Conservation (phyloP, 30 jellyfish, hydroid and myxozoan species). For the Mastigias papua region DNA sequence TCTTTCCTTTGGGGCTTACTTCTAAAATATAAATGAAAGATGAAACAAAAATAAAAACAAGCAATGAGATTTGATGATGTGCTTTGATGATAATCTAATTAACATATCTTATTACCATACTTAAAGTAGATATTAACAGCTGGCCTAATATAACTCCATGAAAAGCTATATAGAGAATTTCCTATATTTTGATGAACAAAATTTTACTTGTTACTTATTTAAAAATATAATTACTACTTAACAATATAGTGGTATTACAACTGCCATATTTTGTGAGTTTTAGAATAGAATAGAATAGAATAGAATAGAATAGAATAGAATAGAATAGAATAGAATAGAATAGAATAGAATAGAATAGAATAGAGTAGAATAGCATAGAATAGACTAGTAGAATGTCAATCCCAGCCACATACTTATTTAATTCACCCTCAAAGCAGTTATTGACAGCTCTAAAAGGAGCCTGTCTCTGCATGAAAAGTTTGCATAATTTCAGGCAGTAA, state of each 20-base stretch:
- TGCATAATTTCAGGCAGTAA: too few species aligned
- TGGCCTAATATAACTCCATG: too few species aligned
- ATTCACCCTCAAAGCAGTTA: not conserved
- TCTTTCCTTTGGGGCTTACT: conserved; percentile 62
- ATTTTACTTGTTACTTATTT: too few species aligned
- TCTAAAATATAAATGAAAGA: conserved; percentile 14
- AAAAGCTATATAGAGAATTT: too few species aligned
- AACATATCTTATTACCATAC: too few species aligned
- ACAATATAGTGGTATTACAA: not conserved
- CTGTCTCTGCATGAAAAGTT: not conserved
- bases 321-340: too few species aligned
- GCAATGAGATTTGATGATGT: not conserved
- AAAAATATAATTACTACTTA: too few species aligned
- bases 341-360: not conserved
- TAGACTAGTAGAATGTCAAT: not conserved
- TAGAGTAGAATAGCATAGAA: too few species aligned
- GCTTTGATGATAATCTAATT: not conserved
- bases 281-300: not conserved
- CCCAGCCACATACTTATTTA: not conserved
- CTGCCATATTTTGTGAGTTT: not conserved
- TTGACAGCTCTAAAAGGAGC: not conserved
- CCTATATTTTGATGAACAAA: too few species aligned
- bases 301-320: not conserved
- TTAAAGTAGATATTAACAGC: too few species aligned
- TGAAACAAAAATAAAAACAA: not conserved